These are phyloP conservation scores for Centropyge bicolor DNA, from an alignment of 2,797 vertebrate genomes.

Conservation along the genomic window DNA sequence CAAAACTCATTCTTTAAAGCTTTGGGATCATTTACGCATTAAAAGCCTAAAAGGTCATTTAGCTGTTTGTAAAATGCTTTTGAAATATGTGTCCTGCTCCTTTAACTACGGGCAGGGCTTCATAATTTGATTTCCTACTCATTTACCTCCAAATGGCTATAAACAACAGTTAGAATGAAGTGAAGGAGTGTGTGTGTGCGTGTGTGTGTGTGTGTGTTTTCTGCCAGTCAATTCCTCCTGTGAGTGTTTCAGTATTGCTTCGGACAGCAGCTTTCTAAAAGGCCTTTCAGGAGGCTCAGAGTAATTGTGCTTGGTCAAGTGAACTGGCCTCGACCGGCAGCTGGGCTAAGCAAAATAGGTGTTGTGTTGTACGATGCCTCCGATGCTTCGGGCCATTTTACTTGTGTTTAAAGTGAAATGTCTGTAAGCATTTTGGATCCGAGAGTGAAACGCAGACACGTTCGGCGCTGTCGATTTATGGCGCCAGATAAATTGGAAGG, in stretches of 20 bases:
- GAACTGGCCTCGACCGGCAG: slow-evolving; percentile 78
- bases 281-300: slow-evolving; percentile 83
- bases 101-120: slow-evolving; percentile 81
- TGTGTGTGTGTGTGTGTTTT: slow-evolving; percentile 17
- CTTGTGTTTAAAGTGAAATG: slow-evolving; percentile 41
- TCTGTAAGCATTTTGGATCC: slow-evolving; percentile 48
- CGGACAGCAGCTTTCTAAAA: slow-evolving; percentile 85
- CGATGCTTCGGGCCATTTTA: slow-evolving; percentile 43
- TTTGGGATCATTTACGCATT: slow-evolving; percentile 66
- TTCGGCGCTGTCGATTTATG: slow-evolving; percentile 37
- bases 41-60: slow-evolving; percentile 72
- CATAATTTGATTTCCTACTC: slow-evolving; percentile 83
- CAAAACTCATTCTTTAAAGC: slow-evolving; percentile 48
- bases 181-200: slow-evolving; percentile 61
- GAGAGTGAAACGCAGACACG: slow-evolving; percentile 34
- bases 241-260: slow-evolving; percentile 84
- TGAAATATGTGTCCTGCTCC: slow-evolving; percentile 69
- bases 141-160: slow-evolving; percentile 85
- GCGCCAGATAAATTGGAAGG: slow-evolving; percentile 7
- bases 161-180: slow-evolving; percentile 84
- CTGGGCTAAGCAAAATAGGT: slow-evolving; percentile 82
- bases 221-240: slow-evolving; percentile 80
- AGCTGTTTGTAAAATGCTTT: slow-evolving; percentile 62
- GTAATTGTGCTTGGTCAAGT: slow-evolving; percentile 86
- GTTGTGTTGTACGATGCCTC: slow-evolving; percentile 71